These are phyloP conservation scores for Mormyrops boulengeri DNA, from an alignment of 2,797 vertebrate genomes.

Conservation along the genomic window DNA sequence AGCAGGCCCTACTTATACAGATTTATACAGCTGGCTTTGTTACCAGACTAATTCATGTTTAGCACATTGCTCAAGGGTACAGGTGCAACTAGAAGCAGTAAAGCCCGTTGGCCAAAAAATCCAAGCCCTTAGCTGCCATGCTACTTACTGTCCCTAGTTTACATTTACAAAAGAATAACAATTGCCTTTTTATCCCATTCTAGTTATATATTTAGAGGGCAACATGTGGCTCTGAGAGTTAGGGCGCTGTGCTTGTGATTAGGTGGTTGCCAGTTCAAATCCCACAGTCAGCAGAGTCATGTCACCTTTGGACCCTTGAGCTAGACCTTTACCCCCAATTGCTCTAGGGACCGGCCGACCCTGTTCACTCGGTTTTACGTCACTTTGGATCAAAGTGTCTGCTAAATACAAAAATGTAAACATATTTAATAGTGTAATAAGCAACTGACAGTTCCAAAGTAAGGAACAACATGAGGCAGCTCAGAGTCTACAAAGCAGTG, in stretches of 20 bases:
- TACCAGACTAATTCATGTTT: not conserved
- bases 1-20: not conserved
- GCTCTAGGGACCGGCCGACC: not conserved
- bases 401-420: not conserved
- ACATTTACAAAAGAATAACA: not conserved
- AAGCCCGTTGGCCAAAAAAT: not conserved
- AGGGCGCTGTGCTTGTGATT: not conserved
- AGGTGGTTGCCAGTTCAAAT: not conserved
- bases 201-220: not conserved
- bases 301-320: not conserved
- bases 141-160: not conserved
- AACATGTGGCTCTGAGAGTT: not conserved
- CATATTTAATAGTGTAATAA: not conserved
- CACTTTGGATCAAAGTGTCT: not conserved
- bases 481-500: not conserved
- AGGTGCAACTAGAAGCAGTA: not conserved
- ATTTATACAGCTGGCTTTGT: slow-evolving; percentile 2
- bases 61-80: not conserved
- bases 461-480: not conserved
- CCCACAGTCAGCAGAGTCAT: not conserved
- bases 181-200: not conserved
- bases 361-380: not conserved
- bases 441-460: not conserved
- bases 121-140: not conserved
- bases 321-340: not conserved